Evolutionary conservation across 2,888 invertebrate genomes (phyloP).

Genomic region (Plusia festucae): DNA sequence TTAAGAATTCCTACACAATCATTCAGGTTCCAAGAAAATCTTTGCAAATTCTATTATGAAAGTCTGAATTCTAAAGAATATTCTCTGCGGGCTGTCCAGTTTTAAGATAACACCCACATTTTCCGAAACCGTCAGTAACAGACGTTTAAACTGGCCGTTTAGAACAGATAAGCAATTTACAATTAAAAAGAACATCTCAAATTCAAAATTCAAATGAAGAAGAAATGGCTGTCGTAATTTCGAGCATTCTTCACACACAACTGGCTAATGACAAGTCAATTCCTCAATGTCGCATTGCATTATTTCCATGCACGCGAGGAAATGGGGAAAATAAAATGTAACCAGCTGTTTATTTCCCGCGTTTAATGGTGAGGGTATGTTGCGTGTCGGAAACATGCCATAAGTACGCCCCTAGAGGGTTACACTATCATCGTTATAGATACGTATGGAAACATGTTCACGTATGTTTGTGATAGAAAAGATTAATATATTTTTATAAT

Average conservation of each 20-base stretch:
- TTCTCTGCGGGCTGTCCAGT: conserved; percentile 4
- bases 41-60: not conserved
- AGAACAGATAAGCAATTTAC: not conserved
- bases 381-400: conserved; percentile 32
- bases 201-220: not conserved
- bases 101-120: conserved; percentile 4
- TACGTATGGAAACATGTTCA: not conserved
- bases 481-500: conserved; percentile 3
- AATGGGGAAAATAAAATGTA: conserved; percentile 32
- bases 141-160: not conserved
- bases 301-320: conserved; percentile 23
- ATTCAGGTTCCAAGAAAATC: not conserved
- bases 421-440: not conserved
- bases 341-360: conserved; percentile 40
- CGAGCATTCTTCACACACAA: not conserved
- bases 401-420: conserved; percentile 16
- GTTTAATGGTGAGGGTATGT: conserved; percentile 14
- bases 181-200: not conserved
- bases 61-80: not conserved
- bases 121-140: not conserved
- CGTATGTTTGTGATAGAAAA: not conserved
- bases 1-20: too few species aligned
- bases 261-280: conserved; percentile 22
- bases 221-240: not conserved
- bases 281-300: conserved; percentile 49